Conservation (phyloP, 1,140 invertebrate species). For the Aphelenchoides fujianensis region DNA sequence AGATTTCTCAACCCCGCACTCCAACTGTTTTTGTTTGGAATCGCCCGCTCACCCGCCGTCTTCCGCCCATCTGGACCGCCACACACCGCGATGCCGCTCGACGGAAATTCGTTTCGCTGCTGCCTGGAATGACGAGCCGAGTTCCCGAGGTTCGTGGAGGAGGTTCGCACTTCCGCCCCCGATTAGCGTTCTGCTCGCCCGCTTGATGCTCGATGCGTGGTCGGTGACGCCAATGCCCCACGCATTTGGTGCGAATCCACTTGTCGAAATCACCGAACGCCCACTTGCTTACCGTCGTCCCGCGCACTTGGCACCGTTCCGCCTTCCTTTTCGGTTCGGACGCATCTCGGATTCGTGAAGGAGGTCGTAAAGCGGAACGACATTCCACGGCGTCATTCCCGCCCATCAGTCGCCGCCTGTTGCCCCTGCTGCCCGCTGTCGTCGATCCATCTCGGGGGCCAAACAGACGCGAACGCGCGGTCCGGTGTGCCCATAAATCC, state of each 20-base stretch:
- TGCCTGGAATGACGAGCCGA: too few relatives aligned
- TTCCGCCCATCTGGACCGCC: too few relatives aligned
- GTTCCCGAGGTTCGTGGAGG: too few relatives aligned
- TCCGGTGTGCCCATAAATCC: background rate
- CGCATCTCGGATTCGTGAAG: background rate
- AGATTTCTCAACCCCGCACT: too few relatives aligned
- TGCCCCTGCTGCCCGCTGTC: background rate
- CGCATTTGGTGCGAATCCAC: background rate
- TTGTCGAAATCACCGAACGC: background rate
- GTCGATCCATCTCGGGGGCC: background rate
- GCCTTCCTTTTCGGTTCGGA: background rate
- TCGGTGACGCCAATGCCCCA: background rate
- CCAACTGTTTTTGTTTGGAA: too few relatives aligned
- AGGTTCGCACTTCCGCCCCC: background rate
- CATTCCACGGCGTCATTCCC: background rate
- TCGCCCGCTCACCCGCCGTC: too few relatives aligned
- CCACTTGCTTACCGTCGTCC: background rate
- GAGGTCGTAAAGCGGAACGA: background rate
- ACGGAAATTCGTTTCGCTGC: too few relatives aligned
- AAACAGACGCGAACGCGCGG: background rate
- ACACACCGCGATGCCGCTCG: too few relatives aligned
- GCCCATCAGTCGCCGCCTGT: too few relatives aligned
- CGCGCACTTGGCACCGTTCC: background rate
- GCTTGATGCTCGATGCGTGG: too few relatives aligned
- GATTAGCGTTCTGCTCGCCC: background rate